Conservation (phyloP, 2,888 invertebrate species). For the Apotomis capreana region DNA sequence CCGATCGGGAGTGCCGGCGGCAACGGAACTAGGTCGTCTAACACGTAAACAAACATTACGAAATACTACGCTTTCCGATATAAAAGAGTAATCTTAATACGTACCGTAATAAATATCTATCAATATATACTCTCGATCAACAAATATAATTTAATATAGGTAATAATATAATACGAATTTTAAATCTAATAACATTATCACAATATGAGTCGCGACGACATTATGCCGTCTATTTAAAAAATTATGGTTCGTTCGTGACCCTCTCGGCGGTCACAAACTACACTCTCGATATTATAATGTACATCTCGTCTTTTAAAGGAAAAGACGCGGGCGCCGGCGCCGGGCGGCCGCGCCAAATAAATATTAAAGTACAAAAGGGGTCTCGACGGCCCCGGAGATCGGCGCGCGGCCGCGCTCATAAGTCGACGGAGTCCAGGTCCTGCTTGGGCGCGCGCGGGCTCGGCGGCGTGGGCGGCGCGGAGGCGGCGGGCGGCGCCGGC, state of each 20-base stretch:
- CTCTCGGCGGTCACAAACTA: conserved; percentile 58
- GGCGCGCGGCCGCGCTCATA: conserved; percentile 69
- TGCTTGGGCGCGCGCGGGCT: conserved; percentile 86
- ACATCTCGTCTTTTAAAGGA: conserved; percentile 56
- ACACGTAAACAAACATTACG: conserved; percentile 60
- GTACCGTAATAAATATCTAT: conserved; percentile 76
- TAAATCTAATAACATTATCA: conserved; percentile 75
- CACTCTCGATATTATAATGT: conserved; percentile 53
- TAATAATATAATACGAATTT: conserved; percentile 72
- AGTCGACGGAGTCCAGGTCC: conserved; percentile 89
- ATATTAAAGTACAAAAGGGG: conserved; percentile 41
- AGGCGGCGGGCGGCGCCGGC: conserved; percentile 58
- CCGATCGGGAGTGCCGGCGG: conserved; percentile 45
- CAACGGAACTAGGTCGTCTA: conserved; percentile 54
- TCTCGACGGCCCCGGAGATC: conserved; percentile 13
- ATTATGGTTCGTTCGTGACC: conserved; percentile 60
- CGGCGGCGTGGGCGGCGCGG: conserved; percentile 78
- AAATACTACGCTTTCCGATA: conserved; percentile 61
- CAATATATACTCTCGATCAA: conserved; percentile 78
- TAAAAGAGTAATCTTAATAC: conserved; percentile 68
- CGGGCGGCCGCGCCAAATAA: conserved; percentile 24
- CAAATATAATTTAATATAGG: conserved; percentile 78
- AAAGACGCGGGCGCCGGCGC: conserved; percentile 42
- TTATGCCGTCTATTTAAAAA: conserved; percentile 64
- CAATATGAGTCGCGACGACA: conserved; percentile 71